phyloP scores from a whole-genome alignment of 2,888 invertebrate genomes.

The Rhodophaea formosa region DNA sequence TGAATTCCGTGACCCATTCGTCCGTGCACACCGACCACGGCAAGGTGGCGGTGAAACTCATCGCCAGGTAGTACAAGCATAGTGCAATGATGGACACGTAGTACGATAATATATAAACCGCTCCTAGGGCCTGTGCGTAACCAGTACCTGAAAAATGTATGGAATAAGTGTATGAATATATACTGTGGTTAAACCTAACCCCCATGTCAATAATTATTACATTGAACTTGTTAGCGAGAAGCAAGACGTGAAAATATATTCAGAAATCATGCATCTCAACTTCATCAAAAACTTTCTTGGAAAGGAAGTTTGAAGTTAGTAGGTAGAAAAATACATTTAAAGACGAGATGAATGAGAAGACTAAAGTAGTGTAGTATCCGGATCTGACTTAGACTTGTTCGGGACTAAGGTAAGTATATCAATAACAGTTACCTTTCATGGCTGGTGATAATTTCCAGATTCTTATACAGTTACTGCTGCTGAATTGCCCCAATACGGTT shows the following conservation, averaged over 20 bases:
- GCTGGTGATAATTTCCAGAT: slow-evolving; percentile 85
- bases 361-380: too few species aligned
- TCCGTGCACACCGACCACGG: slow-evolving; percentile 87
- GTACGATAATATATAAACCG: slow-evolving; percentile 86
- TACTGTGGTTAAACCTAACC: background rate
- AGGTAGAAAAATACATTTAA: too few species aligned
- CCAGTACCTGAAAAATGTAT: slow-evolving; percentile 81
- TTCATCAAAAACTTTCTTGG: too few species aligned
- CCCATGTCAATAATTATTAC: too few species aligned
- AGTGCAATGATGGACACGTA: slow-evolving; percentile 89
- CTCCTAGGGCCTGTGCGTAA: slow-evolving; percentile 84
- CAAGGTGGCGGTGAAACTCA: slow-evolving; percentile 85
- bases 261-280: too few species aligned
- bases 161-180: too few species aligned
- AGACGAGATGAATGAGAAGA: too few species aligned
- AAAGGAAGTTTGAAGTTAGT: too few species aligned
- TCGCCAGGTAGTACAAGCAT: slow-evolving; percentile 86
- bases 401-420: too few species aligned
- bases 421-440: slow-evolving; percentile 83
- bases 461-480: slow-evolving; percentile 88
- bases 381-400: too few species aligned
- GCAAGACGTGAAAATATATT: too few species aligned
- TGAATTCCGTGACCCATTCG: slow-evolving; percentile 67
- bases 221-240: too few species aligned
- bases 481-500: slow-evolving; percentile 91